Base-by-base conservation (phyloP, 2,888 invertebrate genomes). In the Chydorus sphaericus region DNA sequence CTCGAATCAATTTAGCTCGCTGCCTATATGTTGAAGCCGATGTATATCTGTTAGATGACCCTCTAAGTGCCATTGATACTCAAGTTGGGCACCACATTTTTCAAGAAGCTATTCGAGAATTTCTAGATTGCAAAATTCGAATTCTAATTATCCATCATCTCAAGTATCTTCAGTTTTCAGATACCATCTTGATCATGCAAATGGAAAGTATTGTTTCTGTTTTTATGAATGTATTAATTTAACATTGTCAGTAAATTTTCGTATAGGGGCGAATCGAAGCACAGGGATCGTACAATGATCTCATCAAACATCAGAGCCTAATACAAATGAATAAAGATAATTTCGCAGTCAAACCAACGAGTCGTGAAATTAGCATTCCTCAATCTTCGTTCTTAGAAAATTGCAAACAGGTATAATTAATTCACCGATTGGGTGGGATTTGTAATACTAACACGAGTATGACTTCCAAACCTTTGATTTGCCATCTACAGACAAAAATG, bases 101-200 rank as follows among this genome's bases (percentile, higher is more conserved):
- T 65, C 68, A 73, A 44, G 67, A 71, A 55, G 68, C 70, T 55
- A 67, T 72, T 37, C 61, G 61, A 26, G 67, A 66, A 5, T 61
- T 65, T 53, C 61, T 75, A 55, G 63, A 66, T 52, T 64, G 68
- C 29, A 70, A 70, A 52, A 66, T 70, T 2, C 63, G 71, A 28
- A 67, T 76, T 48, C 66, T 76, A 28, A 74, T 74, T 4, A 90
- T 89, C 1, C 88, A 91, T 72, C 90, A 90, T 66, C 69, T 88
- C 53, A 89, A 90, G 67, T 87, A 84, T 62, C 71, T 85, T 8
- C 79, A 79, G 62, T 73, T 77, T 37, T 82, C 79, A 2, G 81
- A 83, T 66, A 77, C 73, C 58, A 76, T 85, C 51, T 69, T 83
- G 60, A 73, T 83, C 54, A 66, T 85, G 53, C 76, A 78, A 56